Evolutionary conservation across 2,113 vertebrate genomes (phyloP), one percentile per base, ranked within the genome.

Genomic region (Proteles cristata): DNA sequence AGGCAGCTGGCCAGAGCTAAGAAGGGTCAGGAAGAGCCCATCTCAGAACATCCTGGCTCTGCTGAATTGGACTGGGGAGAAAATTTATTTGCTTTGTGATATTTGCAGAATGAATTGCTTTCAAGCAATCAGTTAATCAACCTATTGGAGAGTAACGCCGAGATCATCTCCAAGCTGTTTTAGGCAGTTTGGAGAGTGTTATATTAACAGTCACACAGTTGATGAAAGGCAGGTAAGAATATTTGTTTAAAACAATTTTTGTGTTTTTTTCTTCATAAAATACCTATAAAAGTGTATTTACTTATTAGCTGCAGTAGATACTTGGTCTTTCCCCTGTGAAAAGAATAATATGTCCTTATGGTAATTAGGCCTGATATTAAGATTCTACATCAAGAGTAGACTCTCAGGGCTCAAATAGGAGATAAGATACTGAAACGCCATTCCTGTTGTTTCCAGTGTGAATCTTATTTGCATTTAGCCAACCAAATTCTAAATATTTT

Each of bases 21-120:
- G 88, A 28, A 16, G 50, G 55, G 65, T 19, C 39, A 2, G 69
- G 19, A 50, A 43, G 50, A 43, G 43, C 23, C 17, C 1, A 0
- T 88, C 33, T 71, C 63, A 23, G 73, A 73, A 33, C 15, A 63
- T 12, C 25, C 5, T 50, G 86, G 33, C n/a, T 81, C n/a, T 87
- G n/a, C 17, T 17, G 84, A 68, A 39, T 3, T 74, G 39, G 15
- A 73, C 19, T 5, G 25, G 61, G 55, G 68, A 88, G 85, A 69
- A 39, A 61, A 55, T 79, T 91, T 84, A 65, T 91, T 85, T 82
- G 55, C 83, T 68, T 61, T 92, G 71, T 89, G 83, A 45, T 55
- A 39, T 69, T 95, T 90, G 28, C 33, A 28, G 39, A 92, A n/a
- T 79, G 53, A 82, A 61, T 87, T 95, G 76, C 94, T 94, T 81